phyloP scores from a whole-genome alignment of 2,888 invertebrate species.

The Chelonus formosanus region DNA sequence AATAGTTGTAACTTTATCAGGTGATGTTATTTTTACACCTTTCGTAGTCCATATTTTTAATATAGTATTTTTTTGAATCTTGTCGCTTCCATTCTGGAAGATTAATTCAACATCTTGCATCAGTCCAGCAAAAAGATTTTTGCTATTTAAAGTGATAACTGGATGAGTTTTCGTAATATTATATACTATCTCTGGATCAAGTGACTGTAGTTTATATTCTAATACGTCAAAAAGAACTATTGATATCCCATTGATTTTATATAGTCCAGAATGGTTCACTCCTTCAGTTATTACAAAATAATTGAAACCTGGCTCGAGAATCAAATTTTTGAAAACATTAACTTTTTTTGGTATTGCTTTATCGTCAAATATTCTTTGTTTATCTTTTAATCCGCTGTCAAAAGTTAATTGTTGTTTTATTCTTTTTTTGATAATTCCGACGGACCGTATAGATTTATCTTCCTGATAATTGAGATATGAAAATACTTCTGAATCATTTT shows the following conservation, averaged over 20 bases:
- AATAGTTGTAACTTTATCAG: slow-evolving; percentile 56
- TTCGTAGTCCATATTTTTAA: slow-evolving; percentile 74
- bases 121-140: slow-evolving; percentile 82
- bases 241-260: slow-evolving; percentile 77
- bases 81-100: slow-evolving; percentile 81
- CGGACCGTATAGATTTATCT: no score
- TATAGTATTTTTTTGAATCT: slow-evolving; percentile 72
- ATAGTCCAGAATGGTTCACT: slow-evolving; percentile 77
- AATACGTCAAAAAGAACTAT: slow-evolving; percentile 73
- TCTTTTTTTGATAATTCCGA: no score
- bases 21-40: slow-evolving; percentile 72
- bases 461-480: no score
- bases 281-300: no score
- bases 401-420: no score
- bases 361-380: no score
- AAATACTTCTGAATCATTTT: no score
- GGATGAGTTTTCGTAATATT: slow-evolving; percentile 70
- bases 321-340: no score
- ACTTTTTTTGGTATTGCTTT: no score
- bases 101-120: slow-evolving; percentile 80
- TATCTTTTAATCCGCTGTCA: no score
- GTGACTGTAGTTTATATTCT: slow-evolving; percentile 77
- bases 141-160: slow-evolving; percentile 68
- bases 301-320: no score
- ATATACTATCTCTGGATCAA: slow-evolving; percentile 67